Evolutionary conservation across 2,797 vertebrate genomes (phyloP), one percentile per base, ranked within the genome.

Genomic region (Sebastes elongatus): DNA sequence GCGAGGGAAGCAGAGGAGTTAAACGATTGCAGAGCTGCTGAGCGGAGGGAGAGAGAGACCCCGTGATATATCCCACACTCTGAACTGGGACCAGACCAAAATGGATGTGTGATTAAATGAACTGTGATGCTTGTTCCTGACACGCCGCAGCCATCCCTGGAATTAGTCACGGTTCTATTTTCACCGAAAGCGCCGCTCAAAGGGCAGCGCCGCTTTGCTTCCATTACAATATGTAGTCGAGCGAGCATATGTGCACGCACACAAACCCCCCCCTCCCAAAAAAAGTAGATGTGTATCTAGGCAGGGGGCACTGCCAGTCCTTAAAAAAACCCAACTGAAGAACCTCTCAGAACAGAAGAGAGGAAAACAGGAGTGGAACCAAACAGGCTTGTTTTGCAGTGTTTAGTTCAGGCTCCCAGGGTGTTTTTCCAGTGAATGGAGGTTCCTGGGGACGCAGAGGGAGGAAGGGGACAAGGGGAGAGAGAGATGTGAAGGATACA

Each of bases 21-120:
- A 94, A 93, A 94, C 81, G 88, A 93, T 90, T 90, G 89, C 91
- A 93, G 92, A 93, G 80, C 88, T 81, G 86, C 85, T 61, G 83
- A 88, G 78, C 27, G 56, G 78, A 76, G 86, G 83, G 87, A 86
- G 78, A 87, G 89, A 90, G 78, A 86, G 89, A 89, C 89, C 89
- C 70, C 38, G 74, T 90, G 88, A 93, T 89, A 90, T 83, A 89
- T 89, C 78, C 87, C 88, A 91, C 81, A 92, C 89, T 92, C 85
- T 90, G 90, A 90, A 88, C 86, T 76, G 80, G 84, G 86, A 93
- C 86, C 88, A 88, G 86, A 89, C 83, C 80, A 83, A 88, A 91
- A 89, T 91, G 80, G 74, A 90, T 90, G 81, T 91, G 81, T 85
- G 83, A 90, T 88, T 92, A 88, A 92, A 90, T 94, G 85, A 90